Conservation (phyloP, 30 jellyfish, hydroid and myxozoan species). For the Aurelia sp. region DNA sequence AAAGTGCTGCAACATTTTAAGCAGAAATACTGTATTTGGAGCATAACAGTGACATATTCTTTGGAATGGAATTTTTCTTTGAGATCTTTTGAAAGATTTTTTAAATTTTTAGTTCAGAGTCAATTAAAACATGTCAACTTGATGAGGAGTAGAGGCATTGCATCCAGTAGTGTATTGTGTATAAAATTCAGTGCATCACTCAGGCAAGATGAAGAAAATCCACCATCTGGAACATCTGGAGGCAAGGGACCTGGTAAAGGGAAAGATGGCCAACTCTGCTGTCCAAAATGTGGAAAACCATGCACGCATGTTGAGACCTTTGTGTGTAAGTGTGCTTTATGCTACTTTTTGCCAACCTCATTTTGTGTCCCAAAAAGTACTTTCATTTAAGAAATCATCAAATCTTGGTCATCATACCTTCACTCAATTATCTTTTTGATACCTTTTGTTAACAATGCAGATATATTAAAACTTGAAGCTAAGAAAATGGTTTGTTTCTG, state of each 20-base stretch:
- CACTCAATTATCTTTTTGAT: too few relatives aligned
- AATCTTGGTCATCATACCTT: too few relatives aligned
- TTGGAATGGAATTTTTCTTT: too few relatives aligned
- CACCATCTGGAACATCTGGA: slow-evolving; percentile 71
- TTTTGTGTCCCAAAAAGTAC: too few relatives aligned
- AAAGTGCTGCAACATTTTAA: too few relatives aligned
- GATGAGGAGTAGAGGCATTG: slow-evolving; percentile 21
- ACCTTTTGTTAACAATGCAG: too few relatives aligned
- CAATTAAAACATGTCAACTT: not conserved
- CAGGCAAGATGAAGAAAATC: slow-evolving; percentile 42
- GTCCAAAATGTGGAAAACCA: slow-evolving; percentile 99
- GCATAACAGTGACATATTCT: too few relatives aligned
- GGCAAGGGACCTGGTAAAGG: slow-evolving; percentile 88
- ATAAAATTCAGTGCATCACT: slow-evolving; percentile 6
- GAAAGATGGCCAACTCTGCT: slow-evolving; percentile 90
- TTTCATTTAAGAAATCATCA: too few relatives aligned
- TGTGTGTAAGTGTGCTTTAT: slow-evolving; percentile 74
- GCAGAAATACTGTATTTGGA: too few relatives aligned
- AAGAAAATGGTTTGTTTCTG: too few relatives aligned
- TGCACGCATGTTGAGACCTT: slow-evolving; percentile 98
- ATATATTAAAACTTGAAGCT: too few relatives aligned
- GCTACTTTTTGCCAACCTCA: too few relatives aligned
- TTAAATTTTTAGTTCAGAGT: slow-evolving; percentile 4
- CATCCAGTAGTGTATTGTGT: slow-evolving; percentile 46
- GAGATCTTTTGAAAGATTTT: not conserved